A percentile compares a stretch with the other conserved stretches of the same genome.
Conservation (phyloP, 2,888 invertebrate species). For the Hypomecis punctinalis region DNA sequence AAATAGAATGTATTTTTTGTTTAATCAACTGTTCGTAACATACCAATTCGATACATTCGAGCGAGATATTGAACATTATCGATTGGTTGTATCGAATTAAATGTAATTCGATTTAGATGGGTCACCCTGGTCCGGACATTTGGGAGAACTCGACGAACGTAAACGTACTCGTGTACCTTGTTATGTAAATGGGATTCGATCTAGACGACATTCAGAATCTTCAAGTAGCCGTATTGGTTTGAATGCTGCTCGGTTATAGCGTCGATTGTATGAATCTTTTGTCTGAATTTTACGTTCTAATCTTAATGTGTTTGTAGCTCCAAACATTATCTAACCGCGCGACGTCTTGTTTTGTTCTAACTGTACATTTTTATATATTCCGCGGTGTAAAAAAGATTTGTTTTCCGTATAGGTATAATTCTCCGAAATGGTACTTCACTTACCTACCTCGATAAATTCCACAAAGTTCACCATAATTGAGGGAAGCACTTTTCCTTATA, state of each 20-base stretch:
- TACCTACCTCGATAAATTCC: too few species aligned
- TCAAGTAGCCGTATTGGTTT: not conserved
- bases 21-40: conserved; percentile 11
- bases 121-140: conserved; percentile 2
- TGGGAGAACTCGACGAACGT: conserved; percentile 1
- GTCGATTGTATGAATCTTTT: not conserved
- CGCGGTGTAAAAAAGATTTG: too few species aligned
- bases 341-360: too few species aligned
- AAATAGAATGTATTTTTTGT: conserved; percentile 9
- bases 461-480: too few species aligned
- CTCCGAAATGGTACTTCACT: too few species aligned
- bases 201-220: conserved; percentile 10
- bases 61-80: conserved; percentile 1
- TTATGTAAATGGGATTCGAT: conserved; percentile 19
- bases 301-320: too few species aligned
- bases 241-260: not conserved
- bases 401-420: too few species aligned
- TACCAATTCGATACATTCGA: not conserved
- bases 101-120: conserved; percentile 23
- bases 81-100: conserved; percentile 11
- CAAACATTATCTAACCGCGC: too few species aligned
- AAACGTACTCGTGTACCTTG: conserved; percentile 5
- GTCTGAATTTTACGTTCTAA: not conserved
- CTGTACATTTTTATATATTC: too few species aligned
- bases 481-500: too few species aligned